Conservation (phyloP, 2,888 invertebrate genomes). For the Arge pagana region DNA sequence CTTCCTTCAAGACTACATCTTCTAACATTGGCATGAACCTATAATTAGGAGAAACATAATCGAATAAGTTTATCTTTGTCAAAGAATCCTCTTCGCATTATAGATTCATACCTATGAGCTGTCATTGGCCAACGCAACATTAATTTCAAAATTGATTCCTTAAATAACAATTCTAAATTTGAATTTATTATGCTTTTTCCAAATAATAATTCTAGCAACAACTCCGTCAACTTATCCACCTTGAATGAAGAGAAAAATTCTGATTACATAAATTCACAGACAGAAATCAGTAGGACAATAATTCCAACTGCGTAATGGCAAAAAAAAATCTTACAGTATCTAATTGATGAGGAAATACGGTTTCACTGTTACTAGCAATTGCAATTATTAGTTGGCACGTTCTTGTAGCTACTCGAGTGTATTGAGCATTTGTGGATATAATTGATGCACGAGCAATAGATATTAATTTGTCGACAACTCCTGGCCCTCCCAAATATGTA, state of each 20-base stretch:
- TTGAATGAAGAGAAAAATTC: slow-evolving; percentile 26
- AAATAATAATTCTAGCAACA: slow-evolving; percentile 49
- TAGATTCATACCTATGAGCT: slow-evolving; percentile 44
- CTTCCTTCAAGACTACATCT: slow-evolving; percentile 44
- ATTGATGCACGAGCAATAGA: slow-evolving; percentile 54
- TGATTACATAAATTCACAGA: neutral
- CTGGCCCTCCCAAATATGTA: slow-evolving; percentile 49
- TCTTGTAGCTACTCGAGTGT: slow-evolving; percentile 52
- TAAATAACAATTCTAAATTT: slow-evolving; percentile 51
- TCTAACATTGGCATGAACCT: slow-evolving; percentile 51
- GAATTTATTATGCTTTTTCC: slow-evolving; percentile 53
- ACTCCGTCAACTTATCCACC: slow-evolving; percentile 54
- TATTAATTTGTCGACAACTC: slow-evolving; percentile 53
- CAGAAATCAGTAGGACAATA: neutral
- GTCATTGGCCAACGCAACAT: slow-evolving; percentile 56
- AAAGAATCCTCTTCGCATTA: no score
- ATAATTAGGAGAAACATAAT: neutral
- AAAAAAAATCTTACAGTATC: slow-evolving; percentile 51
- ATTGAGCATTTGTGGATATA: slow-evolving; percentile 55
- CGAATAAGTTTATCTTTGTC: neutral
- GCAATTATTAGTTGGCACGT: slow-evolving; percentile 55
- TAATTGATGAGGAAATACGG: slow-evolving; percentile 53
- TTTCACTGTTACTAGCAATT: slow-evolving; percentile 52
- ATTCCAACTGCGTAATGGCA: neutral
- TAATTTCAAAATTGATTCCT: slow-evolving; percentile 52